Conservation (phyloP, 2,113 vertebrate species). For the Mus pahari region DNA sequence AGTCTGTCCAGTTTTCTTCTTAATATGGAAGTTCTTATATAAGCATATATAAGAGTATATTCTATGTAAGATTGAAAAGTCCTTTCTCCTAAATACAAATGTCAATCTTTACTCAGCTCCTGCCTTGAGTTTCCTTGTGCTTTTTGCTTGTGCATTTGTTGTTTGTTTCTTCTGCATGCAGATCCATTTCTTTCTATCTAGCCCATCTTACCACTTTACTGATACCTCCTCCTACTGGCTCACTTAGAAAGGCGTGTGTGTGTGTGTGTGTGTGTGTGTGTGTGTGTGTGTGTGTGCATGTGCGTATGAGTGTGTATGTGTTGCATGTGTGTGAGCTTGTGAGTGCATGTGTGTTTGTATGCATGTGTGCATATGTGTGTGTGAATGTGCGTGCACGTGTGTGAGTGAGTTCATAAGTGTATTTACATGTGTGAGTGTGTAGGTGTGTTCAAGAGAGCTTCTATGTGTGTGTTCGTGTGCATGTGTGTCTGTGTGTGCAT, state of each 20-base stretch:
- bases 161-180: neutral
- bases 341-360: neutral
- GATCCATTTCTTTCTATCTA: slow-evolving; percentile 10
- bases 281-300: rapidly evolving
- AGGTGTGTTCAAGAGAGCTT: neutral
- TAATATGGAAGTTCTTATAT: neutral
- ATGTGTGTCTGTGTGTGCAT: too few relatives aligned
- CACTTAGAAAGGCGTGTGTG: neutral
- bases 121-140: neutral
- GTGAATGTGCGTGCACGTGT: too few relatives aligned
- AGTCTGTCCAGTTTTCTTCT: neutral
- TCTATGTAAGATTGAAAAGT: neutral
- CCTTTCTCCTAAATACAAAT: neutral
- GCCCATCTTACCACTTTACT: neutral
- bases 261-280: neutral
- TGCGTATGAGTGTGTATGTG: too few relatives aligned
- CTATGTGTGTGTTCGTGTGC: neutral
- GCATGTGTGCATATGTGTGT: too few relatives aligned
- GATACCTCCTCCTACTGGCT: neutral
- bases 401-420: too few relatives aligned
- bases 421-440: neutral
- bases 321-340: neutral
- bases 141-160: neutral
- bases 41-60: neutral
- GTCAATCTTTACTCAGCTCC: neutral